Evolutionary conservation across 2,888 invertebrate species (phyloP).

Genomic region (Lymantria monacha): DNA sequence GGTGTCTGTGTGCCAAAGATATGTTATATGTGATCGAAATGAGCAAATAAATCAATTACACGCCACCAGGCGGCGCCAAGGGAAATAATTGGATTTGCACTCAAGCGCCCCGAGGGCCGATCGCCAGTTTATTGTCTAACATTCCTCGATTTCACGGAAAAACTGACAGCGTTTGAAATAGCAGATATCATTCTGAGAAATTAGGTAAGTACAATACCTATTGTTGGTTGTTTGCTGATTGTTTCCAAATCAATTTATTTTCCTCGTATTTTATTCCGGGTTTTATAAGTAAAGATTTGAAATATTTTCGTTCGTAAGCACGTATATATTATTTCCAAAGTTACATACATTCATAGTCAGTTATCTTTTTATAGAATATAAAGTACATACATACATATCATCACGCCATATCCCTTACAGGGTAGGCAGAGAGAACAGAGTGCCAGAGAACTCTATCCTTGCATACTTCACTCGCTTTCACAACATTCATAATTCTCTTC

Average conservation of each 20-base stretch:
- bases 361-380: too few species aligned
- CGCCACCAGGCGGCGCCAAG: conserved; percentile 59
- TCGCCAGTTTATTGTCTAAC: conserved; percentile 63
- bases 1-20: conserved; percentile 42
- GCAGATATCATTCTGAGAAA: conserved; percentile 35
- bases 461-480: too few species aligned
- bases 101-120: conserved; percentile 60
- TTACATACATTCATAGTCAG: too few species aligned
- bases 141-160: conserved; percentile 50
- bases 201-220: conserved; percentile 24
- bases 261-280: not conserved
- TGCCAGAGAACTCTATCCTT: too few species aligned
- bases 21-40: conserved; percentile 57
- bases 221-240: conserved; percentile 29
- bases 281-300: not conserved
- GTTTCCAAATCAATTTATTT: not conserved
- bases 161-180: conserved; percentile 43
- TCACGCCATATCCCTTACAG: too few species aligned
- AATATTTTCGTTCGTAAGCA: too few species aligned
- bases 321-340: too few species aligned
- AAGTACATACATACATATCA: too few species aligned
- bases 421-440: too few species aligned
- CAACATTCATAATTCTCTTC: too few species aligned
- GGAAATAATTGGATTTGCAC: conserved; percentile 75
- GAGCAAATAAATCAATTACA: conserved; percentile 77